These are phyloP conservation scores for Ligdia adustata DNA, from an alignment of 2,888 invertebrate species.

Conservation along the genomic window DNA sequence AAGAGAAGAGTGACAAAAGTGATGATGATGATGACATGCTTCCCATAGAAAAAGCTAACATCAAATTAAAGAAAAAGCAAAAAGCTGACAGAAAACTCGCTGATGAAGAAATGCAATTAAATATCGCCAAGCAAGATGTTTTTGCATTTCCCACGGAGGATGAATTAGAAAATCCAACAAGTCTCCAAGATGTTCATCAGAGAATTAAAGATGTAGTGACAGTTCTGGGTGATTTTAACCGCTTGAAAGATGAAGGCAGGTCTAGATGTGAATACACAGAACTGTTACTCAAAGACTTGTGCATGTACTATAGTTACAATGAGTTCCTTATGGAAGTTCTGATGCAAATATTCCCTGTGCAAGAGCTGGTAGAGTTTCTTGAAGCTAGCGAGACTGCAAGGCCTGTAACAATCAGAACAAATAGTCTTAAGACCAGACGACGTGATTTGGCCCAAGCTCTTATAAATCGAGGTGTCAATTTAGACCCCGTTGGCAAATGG, in stretches of 20 bases:
- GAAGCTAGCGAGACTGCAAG: slow-evolving; percentile 98
- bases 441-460: slow-evolving; percentile 97
- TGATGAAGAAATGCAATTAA: slow-evolving; percentile 92
- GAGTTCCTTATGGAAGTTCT: slow-evolving; percentile 96
- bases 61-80: slow-evolving; percentile 89
- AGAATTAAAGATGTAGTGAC: slow-evolving; percentile 93
- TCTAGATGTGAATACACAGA: slow-evolving; percentile 92
- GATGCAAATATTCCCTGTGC: slow-evolving; percentile 94
- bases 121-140: slow-evolving; percentile 89
- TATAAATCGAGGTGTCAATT: slow-evolving; percentile 98
- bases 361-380: slow-evolving; percentile 95
- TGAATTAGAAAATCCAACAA: slow-evolving; percentile 88
- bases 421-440: slow-evolving; percentile 96
- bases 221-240: slow-evolving; percentile 92
- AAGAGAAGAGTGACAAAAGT: slow-evolving; percentile 57
- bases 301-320: slow-evolving; percentile 98
- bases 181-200: slow-evolving; percentile 93
- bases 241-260: slow-evolving; percentile 86
- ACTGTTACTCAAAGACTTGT: slow-evolving; percentile 92
- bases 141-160: slow-evolving; percentile 92
- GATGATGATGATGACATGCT: slow-evolving; percentile 87
- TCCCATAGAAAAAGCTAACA: slow-evolving; percentile 94
- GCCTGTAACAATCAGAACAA: slow-evolving; percentile 97
- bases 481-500: slow-evolving; percentile 99
- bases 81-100: slow-evolving; percentile 88